Conservation (phyloP, 2,113 vertebrate species). For the Zeus faber region DNA sequence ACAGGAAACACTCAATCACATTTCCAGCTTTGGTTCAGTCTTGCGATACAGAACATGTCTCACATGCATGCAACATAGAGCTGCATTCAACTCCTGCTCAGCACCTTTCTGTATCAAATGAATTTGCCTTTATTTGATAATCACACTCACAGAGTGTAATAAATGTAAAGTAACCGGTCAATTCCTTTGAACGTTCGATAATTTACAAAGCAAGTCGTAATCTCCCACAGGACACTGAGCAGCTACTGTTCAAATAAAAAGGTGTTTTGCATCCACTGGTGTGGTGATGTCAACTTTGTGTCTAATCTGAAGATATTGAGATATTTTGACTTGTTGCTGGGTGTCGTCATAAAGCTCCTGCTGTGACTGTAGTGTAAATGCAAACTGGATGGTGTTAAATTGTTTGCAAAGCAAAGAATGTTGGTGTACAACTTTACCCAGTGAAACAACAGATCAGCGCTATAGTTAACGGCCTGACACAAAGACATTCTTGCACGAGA, state of each 20-base stretch:
- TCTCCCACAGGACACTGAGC: background rate
- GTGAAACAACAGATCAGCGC: background rate
- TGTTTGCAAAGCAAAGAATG: background rate
- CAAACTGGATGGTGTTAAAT: background rate
- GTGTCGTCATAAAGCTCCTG: background rate
- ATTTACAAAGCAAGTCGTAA: conserved; percentile 30
- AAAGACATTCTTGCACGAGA: background rate
- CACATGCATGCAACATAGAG: background rate
- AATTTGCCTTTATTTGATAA: conserved; percentile 26
- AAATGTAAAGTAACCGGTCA: conserved; percentile 28
- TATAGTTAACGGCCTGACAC: background rate
- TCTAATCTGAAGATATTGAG: background rate
- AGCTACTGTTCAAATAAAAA: background rate
- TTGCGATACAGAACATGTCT: background rate
- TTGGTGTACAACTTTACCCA: conserved; percentile 20
- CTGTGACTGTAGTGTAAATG: background rate
- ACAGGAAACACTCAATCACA: too few species aligned
- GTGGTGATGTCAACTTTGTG: background rate
- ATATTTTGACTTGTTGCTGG: background rate
- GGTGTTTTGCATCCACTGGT: background rate
- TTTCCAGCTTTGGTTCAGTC: too few species aligned
- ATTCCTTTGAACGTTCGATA: conserved; percentile 18
- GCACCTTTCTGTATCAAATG: background rate
- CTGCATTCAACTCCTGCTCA: background rate
- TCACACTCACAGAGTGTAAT: conserved; percentile 5